These are phyloP conservation scores for Puffinus mauretanicus DNA, from an alignment of 2,113 vertebrate species.

Conservation along the genomic window DNA sequence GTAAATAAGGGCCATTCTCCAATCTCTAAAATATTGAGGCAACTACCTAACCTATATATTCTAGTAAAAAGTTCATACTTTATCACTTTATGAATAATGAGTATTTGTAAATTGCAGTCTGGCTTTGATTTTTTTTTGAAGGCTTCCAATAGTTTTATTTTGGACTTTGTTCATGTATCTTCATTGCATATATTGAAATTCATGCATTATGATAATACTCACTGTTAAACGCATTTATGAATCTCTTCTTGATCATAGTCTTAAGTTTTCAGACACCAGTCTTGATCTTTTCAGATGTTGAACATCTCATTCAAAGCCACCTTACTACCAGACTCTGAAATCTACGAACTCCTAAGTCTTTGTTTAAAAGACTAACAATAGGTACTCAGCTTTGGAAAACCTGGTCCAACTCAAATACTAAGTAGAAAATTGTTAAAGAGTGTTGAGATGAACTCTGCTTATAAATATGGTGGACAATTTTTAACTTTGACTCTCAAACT, in stretches of 20 bases:
- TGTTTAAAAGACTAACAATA: neutral
- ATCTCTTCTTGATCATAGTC: neutral
- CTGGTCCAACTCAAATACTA: neutral
- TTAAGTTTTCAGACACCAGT: neutral
- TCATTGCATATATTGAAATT: neutral
- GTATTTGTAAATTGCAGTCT: neutral
- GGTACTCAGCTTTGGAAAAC: neutral
- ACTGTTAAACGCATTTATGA: neutral
- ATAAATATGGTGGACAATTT: neutral
- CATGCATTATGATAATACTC: neutral
- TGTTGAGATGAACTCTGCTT: neutral
- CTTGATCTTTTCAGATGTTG: neutral
- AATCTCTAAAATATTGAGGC: neutral
- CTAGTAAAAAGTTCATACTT: neutral
- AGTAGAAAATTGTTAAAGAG: neutral
- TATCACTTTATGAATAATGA: neutral
- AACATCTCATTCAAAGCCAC: neutral
- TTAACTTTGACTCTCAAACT: neutral
- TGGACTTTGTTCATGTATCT: neutral
- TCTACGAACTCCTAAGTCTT: neutral
- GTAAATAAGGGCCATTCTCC: neutral
- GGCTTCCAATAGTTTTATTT: neutral
- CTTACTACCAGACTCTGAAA: neutral
- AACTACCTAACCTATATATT: neutral
- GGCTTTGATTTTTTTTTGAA: neutral